phyloP scores from a whole-genome alignment of 2,888 invertebrate genomes.

The Epistrophe grossulariae region DNA sequence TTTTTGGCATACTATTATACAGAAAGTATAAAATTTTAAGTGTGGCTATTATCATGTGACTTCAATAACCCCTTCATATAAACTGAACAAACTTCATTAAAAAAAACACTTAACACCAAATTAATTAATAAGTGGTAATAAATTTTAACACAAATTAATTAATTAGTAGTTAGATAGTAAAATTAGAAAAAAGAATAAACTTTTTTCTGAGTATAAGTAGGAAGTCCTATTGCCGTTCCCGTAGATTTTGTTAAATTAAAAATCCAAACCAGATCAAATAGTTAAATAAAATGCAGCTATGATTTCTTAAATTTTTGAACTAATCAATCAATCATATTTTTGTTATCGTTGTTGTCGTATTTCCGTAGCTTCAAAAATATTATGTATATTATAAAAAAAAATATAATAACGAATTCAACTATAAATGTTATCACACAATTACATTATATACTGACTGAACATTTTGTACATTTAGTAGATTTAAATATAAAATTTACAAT shows the following conservation, averaged over 20 bases:
- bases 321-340: slow-evolving; percentile 6
- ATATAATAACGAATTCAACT: slow-evolving; percentile 64
- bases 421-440: slow-evolving; percentile 62
- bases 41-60: no score
- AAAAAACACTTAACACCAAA: no score
- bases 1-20: no score
- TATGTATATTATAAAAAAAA: slow-evolving; percentile 23
- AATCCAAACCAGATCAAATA: neutral
- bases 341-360: slow-evolving; percentile 30
- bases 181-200: neutral
- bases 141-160: no score
- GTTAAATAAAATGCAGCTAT: neutral
- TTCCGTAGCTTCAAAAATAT: slow-evolving; percentile 19
- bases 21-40: no score
- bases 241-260: neutral
- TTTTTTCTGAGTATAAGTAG: no score
- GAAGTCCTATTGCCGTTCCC: neutral
- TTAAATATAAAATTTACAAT: slow-evolving; percentile 33
- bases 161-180: no score
- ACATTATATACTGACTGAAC: slow-evolving; percentile 68
- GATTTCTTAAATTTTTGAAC: neutral
- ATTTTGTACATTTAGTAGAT: slow-evolving; percentile 72
- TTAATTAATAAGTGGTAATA: no score
- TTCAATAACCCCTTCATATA: no score
- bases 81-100: no score